phyloP scores from a whole-genome alignment of 2,888 invertebrate species.

The Drosophila tanythrix region DNA sequence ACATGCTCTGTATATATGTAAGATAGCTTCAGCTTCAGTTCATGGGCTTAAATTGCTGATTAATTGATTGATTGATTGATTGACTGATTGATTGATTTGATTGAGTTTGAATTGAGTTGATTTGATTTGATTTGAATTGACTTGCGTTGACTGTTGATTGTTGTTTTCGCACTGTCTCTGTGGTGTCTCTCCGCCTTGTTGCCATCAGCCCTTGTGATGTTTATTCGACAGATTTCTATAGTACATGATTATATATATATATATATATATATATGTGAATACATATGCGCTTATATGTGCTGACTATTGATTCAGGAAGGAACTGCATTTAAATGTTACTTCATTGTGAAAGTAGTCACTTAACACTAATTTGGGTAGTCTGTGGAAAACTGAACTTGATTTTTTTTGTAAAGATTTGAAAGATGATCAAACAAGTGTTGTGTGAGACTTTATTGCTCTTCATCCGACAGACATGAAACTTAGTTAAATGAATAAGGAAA shows the following conservation, averaged over 20 bases:
- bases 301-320: not conserved
- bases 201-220: slow-evolving; percentile 8
- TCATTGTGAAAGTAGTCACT: not conserved
- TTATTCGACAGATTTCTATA: not conserved
- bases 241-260: not conserved
- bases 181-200: not conserved
- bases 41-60: slow-evolving; percentile 11
- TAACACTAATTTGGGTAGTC: not conserved
- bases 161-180: slow-evolving; percentile 13
- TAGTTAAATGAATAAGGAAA: not conserved
- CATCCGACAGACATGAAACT: too few relatives aligned
- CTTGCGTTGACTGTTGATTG: slow-evolving; percentile 38
- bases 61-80: slow-evolving; percentile 40
- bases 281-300: not conserved
- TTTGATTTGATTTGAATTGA: slow-evolving; percentile 36
- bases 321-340: not conserved
- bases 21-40: slow-evolving; percentile 27
- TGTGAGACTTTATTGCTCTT: not conserved
- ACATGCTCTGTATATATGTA: not conserved
- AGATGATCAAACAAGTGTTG: too few relatives aligned
- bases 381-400: not conserved
- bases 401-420: too few relatives aligned
- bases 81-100: not conserved
- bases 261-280: not conserved
- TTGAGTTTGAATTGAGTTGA: slow-evolving; percentile 17